Percentiles rank a stretch among this genome's conserved stretches.
phyloP scores from a whole-genome alignment of 2,888 invertebrate genomes.

The Masnerella sp. region DNA sequence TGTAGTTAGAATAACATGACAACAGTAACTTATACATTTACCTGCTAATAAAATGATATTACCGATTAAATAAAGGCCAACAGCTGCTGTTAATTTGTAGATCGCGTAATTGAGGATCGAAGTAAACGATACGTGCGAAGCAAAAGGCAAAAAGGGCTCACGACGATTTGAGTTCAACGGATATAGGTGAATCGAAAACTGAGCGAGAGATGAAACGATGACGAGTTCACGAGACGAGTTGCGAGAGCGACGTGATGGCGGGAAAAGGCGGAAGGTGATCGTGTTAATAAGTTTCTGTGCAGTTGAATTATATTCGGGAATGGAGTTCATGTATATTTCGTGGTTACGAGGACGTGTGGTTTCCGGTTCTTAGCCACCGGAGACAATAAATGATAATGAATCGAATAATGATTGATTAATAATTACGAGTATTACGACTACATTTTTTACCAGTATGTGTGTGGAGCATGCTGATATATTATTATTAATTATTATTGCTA shows the following conservation, averaged over 20 bases:
- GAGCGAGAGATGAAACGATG: no score
- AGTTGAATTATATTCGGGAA: slow-evolving; percentile 59
- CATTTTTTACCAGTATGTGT: slow-evolving; percentile 60
- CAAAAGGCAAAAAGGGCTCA: no score
- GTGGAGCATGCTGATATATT: slow-evolving; percentile 58
- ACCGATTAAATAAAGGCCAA: slow-evolving; percentile 69
- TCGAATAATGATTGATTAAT: slow-evolving; percentile 59
- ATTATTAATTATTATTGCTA: slow-evolving; percentile 36
- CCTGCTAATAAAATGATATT: slow-evolving; percentile 71
- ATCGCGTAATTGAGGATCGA: slow-evolving; percentile 47
- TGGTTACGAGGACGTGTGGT: slow-evolving; percentile 59
- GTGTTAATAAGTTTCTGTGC: slow-evolving; percentile 57
- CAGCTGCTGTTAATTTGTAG: slow-evolving; percentile 62
- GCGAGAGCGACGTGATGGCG: no score
- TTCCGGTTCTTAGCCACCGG: slow-evolving; percentile 54
- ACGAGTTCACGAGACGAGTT: no score
- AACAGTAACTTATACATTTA: slow-evolving; percentile 74
- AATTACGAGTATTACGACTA: slow-evolving; percentile 59
- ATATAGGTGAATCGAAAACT: no score
- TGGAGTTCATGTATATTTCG: slow-evolving; percentile 60
- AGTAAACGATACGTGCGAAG: slow-evolving; percentile 27
- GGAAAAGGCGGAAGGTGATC: slow-evolving; percentile 36
- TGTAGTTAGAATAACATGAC: slow-evolving; percentile 73
- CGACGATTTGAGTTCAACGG: no score
- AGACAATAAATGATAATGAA: slow-evolving; percentile 60